These are phyloP conservation scores for Eremobia ochroleuca DNA, from an alignment of 2,888 invertebrate genomes.

Conservation along the genomic window DNA sequence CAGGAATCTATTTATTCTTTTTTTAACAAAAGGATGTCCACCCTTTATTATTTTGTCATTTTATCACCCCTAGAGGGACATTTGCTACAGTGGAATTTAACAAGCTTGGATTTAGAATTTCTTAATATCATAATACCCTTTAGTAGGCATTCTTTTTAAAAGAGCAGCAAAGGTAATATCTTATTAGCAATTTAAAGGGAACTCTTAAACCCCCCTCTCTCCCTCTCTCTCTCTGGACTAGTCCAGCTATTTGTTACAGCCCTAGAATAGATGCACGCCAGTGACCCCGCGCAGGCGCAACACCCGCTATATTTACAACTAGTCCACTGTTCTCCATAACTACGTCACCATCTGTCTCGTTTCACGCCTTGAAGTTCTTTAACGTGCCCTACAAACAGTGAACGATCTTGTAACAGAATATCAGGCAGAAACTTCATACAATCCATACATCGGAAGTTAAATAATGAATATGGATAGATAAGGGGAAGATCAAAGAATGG, in stretches of 20 bases:
- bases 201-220: no score
- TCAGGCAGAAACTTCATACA: neutral
- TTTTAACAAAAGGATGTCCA: neutral
- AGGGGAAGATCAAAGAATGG: neutral
- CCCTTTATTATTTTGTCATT: neutral
- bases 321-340: constrained; percentile 33
- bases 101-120: neutral
- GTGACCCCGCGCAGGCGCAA: constrained; percentile 59
- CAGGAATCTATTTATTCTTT: neutral
- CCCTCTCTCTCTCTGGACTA: constrained; percentile 22
- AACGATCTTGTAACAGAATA: neutral
- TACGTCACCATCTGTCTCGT: constrained; percentile 40
- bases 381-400: constrained; percentile 37
- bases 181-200: neutral
- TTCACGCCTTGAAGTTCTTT: constrained; percentile 53
- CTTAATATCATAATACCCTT: neutral
- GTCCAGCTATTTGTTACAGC: constrained; percentile 55
- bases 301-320: constrained; percentile 59
- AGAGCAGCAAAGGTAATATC: neutral
- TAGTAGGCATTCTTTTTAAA: neutral
- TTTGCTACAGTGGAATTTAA: neutral
- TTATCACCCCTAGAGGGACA: neutral
- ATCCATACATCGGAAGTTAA: neutral
- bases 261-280: constrained; percentile 67
- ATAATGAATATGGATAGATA: neutral